Base-by-base conservation (phyloP, 1,140 invertebrate genomes). In the Drosophila funebris region DNA sequence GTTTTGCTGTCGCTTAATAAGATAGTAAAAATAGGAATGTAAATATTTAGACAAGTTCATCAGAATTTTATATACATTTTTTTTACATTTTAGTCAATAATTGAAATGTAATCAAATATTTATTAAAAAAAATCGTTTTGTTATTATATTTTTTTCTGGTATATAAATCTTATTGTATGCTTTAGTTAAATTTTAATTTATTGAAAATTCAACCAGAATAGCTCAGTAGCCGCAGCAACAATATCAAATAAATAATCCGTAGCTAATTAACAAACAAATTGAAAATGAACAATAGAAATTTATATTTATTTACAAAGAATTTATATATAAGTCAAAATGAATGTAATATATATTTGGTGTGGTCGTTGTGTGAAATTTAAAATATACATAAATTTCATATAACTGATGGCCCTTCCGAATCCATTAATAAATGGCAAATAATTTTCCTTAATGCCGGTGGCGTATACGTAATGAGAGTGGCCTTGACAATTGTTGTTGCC, bases 361-460 rank as follows among this genome's bases (percentile, higher is more conserved):
- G 13, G 43, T 29, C 22, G 39, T 18, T 29, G 11, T 27, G 37
- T 54, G 13, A 41, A 60, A 67, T 39, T 37, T 7, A 48, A 58
- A 67, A 57, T 57, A 8, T 20, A 36, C n/a, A 29, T 44, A n/a
- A 18, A 58, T 41, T 41, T 27, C 8, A n/a, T 9, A 16, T 29
- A 18, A 31, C 22, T 29, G 20, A 24, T 27, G 24, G 44, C 58
- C 46, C 16, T 36, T 33, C 18, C 14, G 24, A 1, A 20, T 50
- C 22, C 14, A 20, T 41, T 18, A 24, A 11, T 13, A 22, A 24
- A 67, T 54, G 29, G 27, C 56, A 52, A 46, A 64, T 43, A 78
- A 78, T 75, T 31, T 46, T 27, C 41, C 20, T 16, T 37, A 61
- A 56, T 67, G 71, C 52, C 68, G 39, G 43, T 78, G 72, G 80